Evolutionary conservation across 2,113 vertebrate species (phyloP).

Genomic region (Eira barbara): DNA sequence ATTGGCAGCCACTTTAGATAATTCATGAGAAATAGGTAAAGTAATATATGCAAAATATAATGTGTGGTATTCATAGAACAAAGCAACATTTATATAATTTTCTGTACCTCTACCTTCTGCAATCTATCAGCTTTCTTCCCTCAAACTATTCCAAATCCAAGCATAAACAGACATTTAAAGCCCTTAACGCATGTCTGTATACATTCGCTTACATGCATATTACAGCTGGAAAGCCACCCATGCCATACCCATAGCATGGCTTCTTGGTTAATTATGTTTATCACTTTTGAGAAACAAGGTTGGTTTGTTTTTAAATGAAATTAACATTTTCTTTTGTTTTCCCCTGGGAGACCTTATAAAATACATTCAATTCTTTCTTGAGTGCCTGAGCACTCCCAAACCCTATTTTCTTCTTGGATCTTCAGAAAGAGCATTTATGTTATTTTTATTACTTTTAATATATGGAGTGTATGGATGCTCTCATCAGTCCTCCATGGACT

Average conservation of each 20-base stretch:
- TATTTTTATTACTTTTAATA: background rate
- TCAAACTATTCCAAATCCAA: background rate
- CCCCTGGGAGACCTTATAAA: background rate
- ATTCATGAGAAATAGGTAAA: background rate
- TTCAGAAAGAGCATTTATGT: background rate
- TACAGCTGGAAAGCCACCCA: background rate
- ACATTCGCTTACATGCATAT: background rate
- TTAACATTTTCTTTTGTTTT: background rate
- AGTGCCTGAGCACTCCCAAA: background rate
- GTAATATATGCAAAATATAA: background rate
- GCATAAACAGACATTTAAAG: background rate
- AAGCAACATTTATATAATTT: background rate
- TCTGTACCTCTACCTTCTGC: background rate
- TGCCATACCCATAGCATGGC: background rate
- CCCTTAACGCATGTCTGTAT: background rate
- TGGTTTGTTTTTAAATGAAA: background rate
- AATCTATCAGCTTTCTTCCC: background rate
- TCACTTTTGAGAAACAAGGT: background rate
- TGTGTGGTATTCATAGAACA: background rate
- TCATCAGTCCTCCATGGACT: background rate
- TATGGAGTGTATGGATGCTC: background rate
- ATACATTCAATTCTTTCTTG: background rate
- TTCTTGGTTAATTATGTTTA: background rate
- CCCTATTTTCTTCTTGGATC: background rate
- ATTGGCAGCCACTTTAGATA: background rate